Evolutionary conservation across 2,888 invertebrate genomes (phyloP).

Genomic region (Villa cingulata): DNA sequence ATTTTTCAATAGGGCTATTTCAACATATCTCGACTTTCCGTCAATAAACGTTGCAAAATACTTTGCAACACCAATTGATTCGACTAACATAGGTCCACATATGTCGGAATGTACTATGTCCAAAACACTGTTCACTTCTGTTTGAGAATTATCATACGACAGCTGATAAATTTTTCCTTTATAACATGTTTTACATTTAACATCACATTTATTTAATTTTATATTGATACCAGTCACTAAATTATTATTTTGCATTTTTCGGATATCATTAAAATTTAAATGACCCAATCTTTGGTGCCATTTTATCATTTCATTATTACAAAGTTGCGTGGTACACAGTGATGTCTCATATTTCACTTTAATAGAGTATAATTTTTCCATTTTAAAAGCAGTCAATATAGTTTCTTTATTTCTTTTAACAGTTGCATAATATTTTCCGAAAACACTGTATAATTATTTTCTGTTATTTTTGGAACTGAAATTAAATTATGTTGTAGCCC

Average conservation of each 20-base stretch:
- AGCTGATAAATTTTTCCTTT: conserved; percentile 4
- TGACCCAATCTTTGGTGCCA: too few species aligned
- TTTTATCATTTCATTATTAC: not conserved
- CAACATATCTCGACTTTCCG: too few species aligned
- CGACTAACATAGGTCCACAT: conserved; percentile 1
- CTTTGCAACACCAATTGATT: not conserved
- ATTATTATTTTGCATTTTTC: conserved; percentile 1
- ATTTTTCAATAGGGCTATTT: conserved; percentile 6
- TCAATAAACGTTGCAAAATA: too few species aligned
- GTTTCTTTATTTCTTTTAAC: not conserved
- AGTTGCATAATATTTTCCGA: conserved; percentile 1
- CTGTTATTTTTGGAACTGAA: conserved; percentile 3
- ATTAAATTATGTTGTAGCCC: conserved; percentile 3
- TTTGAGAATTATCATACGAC: not conserved
- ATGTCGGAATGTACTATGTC: conserved; percentile 4
- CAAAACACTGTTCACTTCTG: not conserved
- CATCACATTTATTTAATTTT: conserved; percentile 4
- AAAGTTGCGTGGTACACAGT: not conserved
- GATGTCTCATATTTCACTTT: not conserved
- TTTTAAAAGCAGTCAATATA: not conserved
- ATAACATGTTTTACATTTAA: conserved; percentile 4
- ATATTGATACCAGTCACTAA: conserved; percentile 5
- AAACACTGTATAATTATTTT: not conserved
- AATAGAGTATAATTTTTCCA: not conserved
- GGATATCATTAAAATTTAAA: too few species aligned